Conservation (phyloP, 2,888 invertebrate genomes). For the Lapara coniferarum region DNA sequence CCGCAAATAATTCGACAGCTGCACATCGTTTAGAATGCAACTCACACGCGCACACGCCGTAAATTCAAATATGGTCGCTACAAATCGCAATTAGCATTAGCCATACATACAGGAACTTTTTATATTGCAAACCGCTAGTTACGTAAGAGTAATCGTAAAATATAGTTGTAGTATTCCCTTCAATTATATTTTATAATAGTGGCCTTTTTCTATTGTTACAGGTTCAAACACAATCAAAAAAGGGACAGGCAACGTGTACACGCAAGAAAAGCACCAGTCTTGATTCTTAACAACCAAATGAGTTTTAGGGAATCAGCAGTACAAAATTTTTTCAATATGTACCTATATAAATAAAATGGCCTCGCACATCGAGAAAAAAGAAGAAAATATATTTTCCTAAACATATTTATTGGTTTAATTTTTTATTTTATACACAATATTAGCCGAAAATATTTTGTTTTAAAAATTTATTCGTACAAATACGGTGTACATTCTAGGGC, state of each 20-base stretch:
- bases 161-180: conserved; percentile 23
- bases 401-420: conserved; percentile 24
- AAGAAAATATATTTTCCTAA: conserved; percentile 42
- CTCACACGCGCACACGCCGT: conserved; percentile 62
- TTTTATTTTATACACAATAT: background rate
- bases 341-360: conserved; percentile 42
- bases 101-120: conserved; percentile 53
- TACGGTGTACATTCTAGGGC: conserved; percentile 47
- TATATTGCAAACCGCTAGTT: conserved; percentile 48
- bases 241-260: conserved; percentile 76
- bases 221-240: conserved; percentile 64
- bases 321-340: conserved; percentile 25
- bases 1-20: conserved; percentile 61
- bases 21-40: conserved; percentile 63
- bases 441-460: background rate
- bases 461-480: conserved; percentile 27
- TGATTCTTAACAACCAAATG: conserved; percentile 34
- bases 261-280: conserved; percentile 74
- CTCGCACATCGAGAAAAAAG: conserved; percentile 58
- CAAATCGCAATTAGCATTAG: conserved; percentile 77
- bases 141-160: conserved; percentile 44
- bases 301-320: conserved; percentile 7
- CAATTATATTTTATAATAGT: background rate
- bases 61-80: conserved; percentile 71
- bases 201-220: conserved; percentile 58